phyloP scores from a whole-genome alignment of 2,888 invertebrate species.

The Epinotia demarniana region DNA sequence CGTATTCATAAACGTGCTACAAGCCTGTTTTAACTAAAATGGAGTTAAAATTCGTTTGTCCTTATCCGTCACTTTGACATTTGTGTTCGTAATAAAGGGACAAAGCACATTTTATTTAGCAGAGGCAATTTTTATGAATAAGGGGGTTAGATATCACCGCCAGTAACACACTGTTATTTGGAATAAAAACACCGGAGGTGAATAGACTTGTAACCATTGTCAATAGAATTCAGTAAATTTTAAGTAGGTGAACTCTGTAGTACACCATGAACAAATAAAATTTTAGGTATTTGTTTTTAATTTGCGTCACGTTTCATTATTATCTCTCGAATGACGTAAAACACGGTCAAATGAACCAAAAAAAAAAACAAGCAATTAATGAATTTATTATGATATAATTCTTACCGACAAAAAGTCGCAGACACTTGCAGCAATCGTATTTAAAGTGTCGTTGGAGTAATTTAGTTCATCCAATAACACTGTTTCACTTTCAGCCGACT shows the following conservation, averaged over 20 bases:
- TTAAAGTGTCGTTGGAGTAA: slow-evolving; percentile 17
- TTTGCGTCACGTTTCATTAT: slow-evolving; percentile 27
- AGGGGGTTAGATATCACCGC: too few species aligned
- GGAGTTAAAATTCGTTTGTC: too few species aligned
- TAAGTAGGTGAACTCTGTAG: slow-evolving; percentile 17
- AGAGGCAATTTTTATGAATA: too few species aligned
- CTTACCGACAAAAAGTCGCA: slow-evolving; percentile 24
- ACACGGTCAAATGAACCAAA: not conserved
- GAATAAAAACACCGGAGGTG: not conserved
- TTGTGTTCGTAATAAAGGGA: too few species aligned
- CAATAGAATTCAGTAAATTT: not conserved
- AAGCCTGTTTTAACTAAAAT: too few species aligned
- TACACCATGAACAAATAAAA: slow-evolving; percentile 6
- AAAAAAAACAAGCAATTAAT: not conserved
- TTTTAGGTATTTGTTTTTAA: slow-evolving; percentile 20
- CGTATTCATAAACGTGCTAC: too few species aligned
- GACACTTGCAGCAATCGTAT: slow-evolving; percentile 23
- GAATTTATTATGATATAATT: not conserved
- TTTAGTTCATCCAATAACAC: slow-evolving; percentile 20
- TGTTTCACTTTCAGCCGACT: slow-evolving; percentile 33
- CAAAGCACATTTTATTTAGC: too few species aligned
- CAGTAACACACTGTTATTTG: too few species aligned
- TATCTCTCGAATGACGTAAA: slow-evolving; percentile 22
- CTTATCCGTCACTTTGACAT: too few species aligned
- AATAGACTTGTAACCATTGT: not conserved